A percentile compares a stretch with the other conserved stretches of the same genome.
Conservation (phyloP, 2,888 invertebrate species). For the Rhagonycha fulva region DNA sequence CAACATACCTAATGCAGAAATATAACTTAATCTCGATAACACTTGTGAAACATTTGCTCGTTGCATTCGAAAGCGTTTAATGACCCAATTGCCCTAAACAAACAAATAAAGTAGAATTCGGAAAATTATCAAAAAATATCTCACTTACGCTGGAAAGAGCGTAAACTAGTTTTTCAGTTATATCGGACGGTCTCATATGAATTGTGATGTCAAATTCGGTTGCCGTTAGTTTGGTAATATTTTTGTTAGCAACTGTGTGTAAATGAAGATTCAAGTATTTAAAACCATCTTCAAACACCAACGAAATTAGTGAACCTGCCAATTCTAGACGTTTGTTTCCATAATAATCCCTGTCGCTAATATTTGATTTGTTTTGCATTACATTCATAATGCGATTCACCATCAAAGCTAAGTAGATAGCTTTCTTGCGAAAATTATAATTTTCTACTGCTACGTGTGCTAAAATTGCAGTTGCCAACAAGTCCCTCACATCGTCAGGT, state of each 20-base stretch:
- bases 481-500: conserved; percentile 88
- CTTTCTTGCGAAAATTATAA: conserved; percentile 74
- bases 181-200: conserved; percentile 93
- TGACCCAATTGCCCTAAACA: conserved; percentile 94
- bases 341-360: conserved; percentile 98
- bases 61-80: conserved; percentile 99
- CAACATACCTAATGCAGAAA: conserved; percentile 99
- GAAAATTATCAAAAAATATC: background rate
- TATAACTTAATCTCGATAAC: conserved; percentile 91
- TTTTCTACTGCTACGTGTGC: conserved; percentile 90
- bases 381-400: conserved; percentile 86
- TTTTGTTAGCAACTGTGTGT: conserved; percentile 92
- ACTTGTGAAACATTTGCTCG: conserved; percentile 97
- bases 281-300: conserved; percentile 98
- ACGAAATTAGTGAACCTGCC: conserved; percentile 89
- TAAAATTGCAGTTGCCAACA: conserved; percentile 87
- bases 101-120: conserved; percentile 37
- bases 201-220: conserved; percentile 96
- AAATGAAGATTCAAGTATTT: conserved; percentile 95
- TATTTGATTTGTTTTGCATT: conserved; percentile 73
- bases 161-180: conserved; percentile 90
- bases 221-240: conserved; percentile 93
- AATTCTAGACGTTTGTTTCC: conserved; percentile 97
- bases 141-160: conserved; percentile 90
- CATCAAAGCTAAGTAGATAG: conserved; percentile 92